Evolutionary conservation across 2,888 invertebrate genomes (phyloP).

Genomic region (Pseudococcus viburni): DNA sequence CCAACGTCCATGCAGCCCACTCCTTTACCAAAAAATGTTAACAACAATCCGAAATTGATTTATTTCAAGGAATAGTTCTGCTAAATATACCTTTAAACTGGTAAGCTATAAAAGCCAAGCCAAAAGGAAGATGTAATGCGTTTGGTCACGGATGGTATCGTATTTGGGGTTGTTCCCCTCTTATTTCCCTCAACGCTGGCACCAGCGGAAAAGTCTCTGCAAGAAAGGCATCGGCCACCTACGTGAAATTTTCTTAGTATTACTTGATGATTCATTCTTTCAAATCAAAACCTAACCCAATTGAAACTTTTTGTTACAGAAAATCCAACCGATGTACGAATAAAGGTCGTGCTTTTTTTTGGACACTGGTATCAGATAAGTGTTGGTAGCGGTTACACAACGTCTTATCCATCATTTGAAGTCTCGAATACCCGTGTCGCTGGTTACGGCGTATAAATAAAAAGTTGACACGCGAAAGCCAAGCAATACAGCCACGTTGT

Average conservation of each 20-base stretch:
- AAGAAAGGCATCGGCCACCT: background rate
- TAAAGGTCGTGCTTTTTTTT: constrained; percentile 32
- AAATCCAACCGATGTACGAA: background rate
- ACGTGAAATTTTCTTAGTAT: background rate
- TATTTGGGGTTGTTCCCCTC: constrained; percentile 39
- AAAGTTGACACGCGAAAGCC: constrained; percentile 55
- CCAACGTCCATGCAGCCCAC: too few species aligned
- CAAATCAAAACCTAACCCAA: background rate
- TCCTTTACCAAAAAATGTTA: background rate
- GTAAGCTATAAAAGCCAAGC: constrained; percentile 5
- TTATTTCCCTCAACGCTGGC: constrained; percentile 2
- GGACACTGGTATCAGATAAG: constrained; percentile 49
- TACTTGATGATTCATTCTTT: background rate
- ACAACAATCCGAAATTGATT: constrained; percentile 41
- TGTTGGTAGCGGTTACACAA: constrained; percentile 40
- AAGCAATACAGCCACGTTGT: constrained; percentile 43
- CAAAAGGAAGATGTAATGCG: constrained; percentile 49
- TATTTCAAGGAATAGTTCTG: constrained; percentile 19
- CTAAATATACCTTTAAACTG: constrained; percentile 17
- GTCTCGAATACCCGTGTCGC: constrained; percentile 27
- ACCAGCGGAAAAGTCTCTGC: background rate
- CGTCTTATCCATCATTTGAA: constrained; percentile 44
- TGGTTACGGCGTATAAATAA: constrained; percentile 51
- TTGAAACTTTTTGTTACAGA: background rate
- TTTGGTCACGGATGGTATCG: constrained; percentile 45